Percentiles rank a stretch among this genome's conserved stretches.
These are phyloP conservation scores for Chaenocephalus aceratus DNA, from an alignment of 2,113 vertebrate species.

Conservation along the genomic window DNA sequence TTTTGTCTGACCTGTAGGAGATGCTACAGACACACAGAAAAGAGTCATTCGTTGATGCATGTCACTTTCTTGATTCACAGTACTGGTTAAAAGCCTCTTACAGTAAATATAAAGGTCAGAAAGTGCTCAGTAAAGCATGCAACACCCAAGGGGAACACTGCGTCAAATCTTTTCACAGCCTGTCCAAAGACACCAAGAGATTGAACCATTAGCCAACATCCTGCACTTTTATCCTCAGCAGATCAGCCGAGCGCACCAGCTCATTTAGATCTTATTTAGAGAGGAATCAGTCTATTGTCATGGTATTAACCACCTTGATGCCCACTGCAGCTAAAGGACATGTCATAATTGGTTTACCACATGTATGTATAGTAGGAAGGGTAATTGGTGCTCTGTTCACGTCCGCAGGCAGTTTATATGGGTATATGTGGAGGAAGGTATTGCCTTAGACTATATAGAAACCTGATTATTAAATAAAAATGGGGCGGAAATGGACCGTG, in stretches of 20 bases:
- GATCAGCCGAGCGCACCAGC: constrained; percentile 38
- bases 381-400: constrained; percentile 45
- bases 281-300: constrained; percentile 40
- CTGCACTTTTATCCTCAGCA: constrained; percentile 26
- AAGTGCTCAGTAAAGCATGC: constrained; percentile 35
- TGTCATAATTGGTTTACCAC: constrained; percentile 60
- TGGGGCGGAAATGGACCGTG: constrained; percentile 1
- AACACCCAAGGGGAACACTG: constrained; percentile 19
- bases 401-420: constrained; percentile 42
- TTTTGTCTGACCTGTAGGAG: not conserved
- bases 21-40: not conserved
- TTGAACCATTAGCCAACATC: constrained; percentile 33
- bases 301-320: constrained; percentile 50
- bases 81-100: constrained; percentile 29
- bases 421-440: constrained; percentile 33
- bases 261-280: constrained; percentile 64
- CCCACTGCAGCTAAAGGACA: constrained; percentile 58
- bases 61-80: constrained; percentile 38
- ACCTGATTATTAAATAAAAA: constrained; percentile 56
- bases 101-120: constrained; percentile 53
- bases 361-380: constrained; percentile 13
- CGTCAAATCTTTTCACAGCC: constrained; percentile 35
- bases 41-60: not conserved
- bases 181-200: constrained; percentile 32
- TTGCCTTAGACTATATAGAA: constrained; percentile 47